Evolutionary conservation across 2,113 vertebrate genomes (phyloP).

Genomic region (Python bivittatus): DNA sequence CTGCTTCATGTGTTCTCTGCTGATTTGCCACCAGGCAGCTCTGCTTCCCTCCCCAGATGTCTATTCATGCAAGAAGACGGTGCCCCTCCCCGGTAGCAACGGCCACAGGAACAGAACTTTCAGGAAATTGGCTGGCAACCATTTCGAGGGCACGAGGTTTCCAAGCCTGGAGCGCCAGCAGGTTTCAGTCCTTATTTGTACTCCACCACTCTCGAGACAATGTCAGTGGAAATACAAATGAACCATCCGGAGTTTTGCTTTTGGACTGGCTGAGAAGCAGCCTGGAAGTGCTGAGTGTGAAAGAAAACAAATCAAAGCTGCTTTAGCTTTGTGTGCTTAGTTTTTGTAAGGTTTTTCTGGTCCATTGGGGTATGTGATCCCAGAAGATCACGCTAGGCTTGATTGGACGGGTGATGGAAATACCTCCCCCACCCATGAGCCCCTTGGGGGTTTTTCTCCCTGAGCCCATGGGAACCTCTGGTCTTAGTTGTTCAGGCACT

Average conservation of each 20-base stretch:
- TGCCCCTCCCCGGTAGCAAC: neutral
- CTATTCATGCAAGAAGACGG: neutral
- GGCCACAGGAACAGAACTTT: neutral
- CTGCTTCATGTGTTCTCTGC: neutral
- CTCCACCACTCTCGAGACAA: too few relatives aligned
- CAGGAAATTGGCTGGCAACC: neutral
- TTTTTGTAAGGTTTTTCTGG: slow-evolving; percentile 5
- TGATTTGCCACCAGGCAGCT: neutral
- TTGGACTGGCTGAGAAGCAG: neutral
- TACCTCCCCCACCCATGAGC: neutral
- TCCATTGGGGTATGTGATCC: neutral
- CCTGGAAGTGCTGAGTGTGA: neutral
- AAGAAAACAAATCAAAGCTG: neutral
- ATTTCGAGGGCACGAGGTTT: neutral
- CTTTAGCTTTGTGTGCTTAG: neutral
- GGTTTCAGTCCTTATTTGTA: neutral
- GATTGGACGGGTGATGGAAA: neutral
- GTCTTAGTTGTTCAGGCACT: neutral
- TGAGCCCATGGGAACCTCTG: neutral
- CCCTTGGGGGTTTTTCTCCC: neutral
- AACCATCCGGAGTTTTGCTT: neutral
- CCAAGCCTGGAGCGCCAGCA: neutral
- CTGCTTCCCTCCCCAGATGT: neutral
- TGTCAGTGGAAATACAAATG: neutral
- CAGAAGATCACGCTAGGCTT: neutral